phyloP scores from a whole-genome alignment of 2,888 invertebrate genomes.

The Arge pagana region DNA sequence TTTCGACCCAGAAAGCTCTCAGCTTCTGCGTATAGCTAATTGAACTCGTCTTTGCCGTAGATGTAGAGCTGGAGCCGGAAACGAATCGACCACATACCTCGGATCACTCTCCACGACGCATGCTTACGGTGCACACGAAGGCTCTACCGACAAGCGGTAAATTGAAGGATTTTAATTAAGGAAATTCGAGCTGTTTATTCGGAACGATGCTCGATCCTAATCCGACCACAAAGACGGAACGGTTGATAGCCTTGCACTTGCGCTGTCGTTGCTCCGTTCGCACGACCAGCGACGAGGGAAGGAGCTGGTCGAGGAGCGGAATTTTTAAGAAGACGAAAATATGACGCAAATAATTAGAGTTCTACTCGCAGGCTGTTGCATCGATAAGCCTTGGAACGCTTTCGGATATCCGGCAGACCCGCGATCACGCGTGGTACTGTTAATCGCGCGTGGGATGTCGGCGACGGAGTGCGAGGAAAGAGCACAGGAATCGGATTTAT shows the following conservation, averaged over 20 bases:
- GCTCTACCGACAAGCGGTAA: conserved; percentile 1
- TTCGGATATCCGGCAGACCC: too few species aligned
- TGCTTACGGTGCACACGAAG: too few species aligned
- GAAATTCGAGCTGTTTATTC: conserved; percentile 47
- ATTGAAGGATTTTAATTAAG: conserved; percentile 44
- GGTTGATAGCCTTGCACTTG: conserved; percentile 3
- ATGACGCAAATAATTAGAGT: conserved; percentile 6
- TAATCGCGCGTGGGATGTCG: too few species aligned
- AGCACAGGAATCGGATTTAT: conserved; percentile 13
- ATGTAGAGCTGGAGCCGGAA: conserved; percentile 14
- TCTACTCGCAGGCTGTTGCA: too few species aligned
- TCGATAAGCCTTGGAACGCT: too few species aligned
- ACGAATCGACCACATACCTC: conserved; percentile 13
- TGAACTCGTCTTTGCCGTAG: too few species aligned
- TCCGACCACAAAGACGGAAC: conserved; percentile 30
- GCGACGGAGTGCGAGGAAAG: too few species aligned
- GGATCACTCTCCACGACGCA: conserved; percentile 7
- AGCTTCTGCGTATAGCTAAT: too few species aligned
- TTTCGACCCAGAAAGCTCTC: too few species aligned
- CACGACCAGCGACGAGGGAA: too few species aligned
- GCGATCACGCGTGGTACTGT: too few species aligned
- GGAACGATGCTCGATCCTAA: conserved; percentile 29
- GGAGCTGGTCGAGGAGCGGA: background rate
- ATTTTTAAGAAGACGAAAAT: background rate
- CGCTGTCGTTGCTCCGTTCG: background rate